A percentile compares a stretch with the other conserved stretches of the same genome.
These are phyloP conservation scores for Peromyscus californicus DNA, from an alignment of 2,113 vertebrate species.

Conservation along the genomic window DNA sequence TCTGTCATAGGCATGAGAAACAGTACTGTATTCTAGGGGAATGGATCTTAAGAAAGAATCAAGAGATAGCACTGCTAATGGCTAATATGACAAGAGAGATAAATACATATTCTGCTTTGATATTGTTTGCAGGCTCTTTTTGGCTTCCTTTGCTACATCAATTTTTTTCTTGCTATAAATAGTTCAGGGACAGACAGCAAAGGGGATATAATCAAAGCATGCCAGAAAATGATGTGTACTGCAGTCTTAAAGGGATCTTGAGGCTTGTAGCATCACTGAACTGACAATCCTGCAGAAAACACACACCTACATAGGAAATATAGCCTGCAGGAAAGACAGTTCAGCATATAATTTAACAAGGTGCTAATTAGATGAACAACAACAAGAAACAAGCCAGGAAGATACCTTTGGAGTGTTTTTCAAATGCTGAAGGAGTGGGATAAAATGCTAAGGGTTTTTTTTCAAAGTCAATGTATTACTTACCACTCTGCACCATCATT, in stretches of 20 bases:
- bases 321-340: slow-evolving; percentile 48
- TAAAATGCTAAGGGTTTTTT: not conserved
- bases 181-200: slow-evolving; percentile 76
- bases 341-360: slow-evolving; percentile 67
- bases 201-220: slow-evolving; percentile 70
- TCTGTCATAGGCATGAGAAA: slow-evolving; percentile 55
- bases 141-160: slow-evolving; percentile 56
- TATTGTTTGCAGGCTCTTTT: slow-evolving; percentile 66
- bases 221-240: slow-evolving; percentile 52
- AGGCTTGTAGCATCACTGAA: slow-evolving; percentile 5
- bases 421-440: not conserved
- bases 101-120: slow-evolving; percentile 77
- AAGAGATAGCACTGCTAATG: slow-evolving; percentile 75
- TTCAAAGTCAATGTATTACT: not conserved
- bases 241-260: slow-evolving; percentile 38
- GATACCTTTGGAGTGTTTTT: slow-evolving; percentile 40
- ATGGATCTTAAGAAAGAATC: slow-evolving; percentile 73
- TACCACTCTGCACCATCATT: not conserved
- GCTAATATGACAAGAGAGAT: slow-evolving; percentile 70
- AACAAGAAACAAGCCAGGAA: slow-evolving; percentile 59
- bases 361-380: slow-evolving; percentile 75
- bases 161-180: slow-evolving; percentile 79
- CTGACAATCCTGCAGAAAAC: slow-evolving; percentile 71
- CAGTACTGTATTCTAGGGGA: slow-evolving; percentile 68
- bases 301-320: slow-evolving; percentile 72